Base-by-base conservation (phyloP, 2,113 vertebrate genomes). In the Cyrtonyx montezumae region DNA sequence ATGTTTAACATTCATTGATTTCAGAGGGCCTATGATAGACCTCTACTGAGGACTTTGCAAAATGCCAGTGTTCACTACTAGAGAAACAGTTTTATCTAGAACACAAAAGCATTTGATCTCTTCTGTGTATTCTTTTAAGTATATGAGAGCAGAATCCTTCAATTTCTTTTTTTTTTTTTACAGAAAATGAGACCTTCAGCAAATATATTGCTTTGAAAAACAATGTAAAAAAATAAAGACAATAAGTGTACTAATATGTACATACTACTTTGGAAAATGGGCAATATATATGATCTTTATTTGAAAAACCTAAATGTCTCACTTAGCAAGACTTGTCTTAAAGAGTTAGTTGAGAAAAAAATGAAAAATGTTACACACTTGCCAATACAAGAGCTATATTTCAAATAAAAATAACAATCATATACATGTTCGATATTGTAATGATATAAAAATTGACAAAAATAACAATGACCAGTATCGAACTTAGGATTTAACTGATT, bases 381-480 rank as follows among this genome's bases (percentile, higher is more conserved):
- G 43, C 34, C 53, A 77, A 79, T 82, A 91, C 16, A 79, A 67
- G 34, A 90, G 43, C 53, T 95, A 68, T 67, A 95, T 91, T 82
- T 95, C 95, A 96, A 97, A 96, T 82, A 92, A 62, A 92, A 96
- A 88, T 74, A 87, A 92, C 86, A 95, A 80, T 83, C 86, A 91
- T 74, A 91, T 95, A 93, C 25, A 91, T 28, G 46, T 90, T 95
- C 94, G 96, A 62, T 87, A 91, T 7, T 90, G 61, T 78, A 93
- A 91, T 0, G 28, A 85, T 83, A 78, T 75, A 85, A 63, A 63
- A 83, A 16, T 82, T 43, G 87, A 93, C 59, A 74, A 96, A 97
- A 95, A 73, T 88, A 95, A 91, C 73, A 96, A 73, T 92, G 79
- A 80, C n/a, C 45, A 88, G 46, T 79, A 81, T 69, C 51, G 91